Evolutionary conservation across 2,888 invertebrate genomes (phyloP), one percentile per base, ranked within the genome.

Genomic region (Lasius platythorax): DNA sequence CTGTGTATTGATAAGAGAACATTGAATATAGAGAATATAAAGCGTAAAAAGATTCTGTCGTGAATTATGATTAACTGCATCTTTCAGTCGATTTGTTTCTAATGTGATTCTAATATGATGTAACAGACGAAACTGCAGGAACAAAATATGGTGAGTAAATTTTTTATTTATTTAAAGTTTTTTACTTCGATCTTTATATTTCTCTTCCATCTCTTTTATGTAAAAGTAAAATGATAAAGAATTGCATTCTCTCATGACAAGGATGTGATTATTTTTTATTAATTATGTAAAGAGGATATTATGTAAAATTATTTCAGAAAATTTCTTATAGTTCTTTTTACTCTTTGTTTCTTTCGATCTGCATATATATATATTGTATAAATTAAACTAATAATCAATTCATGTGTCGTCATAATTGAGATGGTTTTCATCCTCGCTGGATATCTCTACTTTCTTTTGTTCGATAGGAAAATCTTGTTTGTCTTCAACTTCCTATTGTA

Each of bases 391-490:
- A 43, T 30, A 23, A 18, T 56, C 33, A 37, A 33, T 43, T 28
- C 43, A 67, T 70, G 61, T 53, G 28, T 56, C 68, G 43, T 70
- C 74, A 28, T 83, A 86, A 67, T n/a, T 61, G 5, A 83, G 0
- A 15, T 68, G 83, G 18, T 81, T 84, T 82, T 63, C 53, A 3
- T 91, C 83, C 2, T 84, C 75, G 2, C 28, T 40, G 18, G 40
- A 30, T 50, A 83, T 85, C 18, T 85, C 86, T 61, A 85, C 84
- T 3, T 73, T 75, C 15, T 73, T 78, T 66, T 33, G 15, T 0
- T 79, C 64, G 3, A 33, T 40, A 64, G 50, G 15, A 43, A 72
- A 30, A 2, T 64, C n/a, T 18, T 28, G 23, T 3, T 58, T 33
- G 0, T 84, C 81, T 53, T 75, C 61, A 61, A 58, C 15, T 9